These are phyloP conservation scores for Tenthredo notha DNA, from an alignment of 2,888 invertebrate species.

Conservation along the genomic window DNA sequence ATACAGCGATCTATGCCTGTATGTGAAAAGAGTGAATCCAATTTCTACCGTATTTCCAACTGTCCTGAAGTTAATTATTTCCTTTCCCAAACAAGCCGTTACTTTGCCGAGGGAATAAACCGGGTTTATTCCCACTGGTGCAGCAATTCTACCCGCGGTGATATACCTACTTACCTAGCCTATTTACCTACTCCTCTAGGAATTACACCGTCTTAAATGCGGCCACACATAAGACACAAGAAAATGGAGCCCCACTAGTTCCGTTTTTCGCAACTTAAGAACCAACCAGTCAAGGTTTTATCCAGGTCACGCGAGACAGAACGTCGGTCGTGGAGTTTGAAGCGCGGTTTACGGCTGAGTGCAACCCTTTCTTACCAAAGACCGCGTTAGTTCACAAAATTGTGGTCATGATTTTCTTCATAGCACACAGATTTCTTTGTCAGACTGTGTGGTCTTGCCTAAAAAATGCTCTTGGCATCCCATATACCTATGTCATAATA, in stretches of 20 bases:
- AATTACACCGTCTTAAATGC: constrained; percentile 24
- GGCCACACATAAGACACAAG: not conserved
- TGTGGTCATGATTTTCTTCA: constrained; percentile 26
- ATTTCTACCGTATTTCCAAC: constrained; percentile 5
- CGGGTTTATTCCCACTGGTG: constrained; percentile 19
- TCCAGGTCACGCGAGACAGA: constrained; percentile 18
- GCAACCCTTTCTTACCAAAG: constrained; percentile 13
- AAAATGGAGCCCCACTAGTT: not conserved
- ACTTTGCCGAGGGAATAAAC: constrained; percentile 18
- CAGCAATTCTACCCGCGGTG: constrained; percentile 12
- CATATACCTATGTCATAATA: not conserved
- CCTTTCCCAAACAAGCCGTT: not conserved
- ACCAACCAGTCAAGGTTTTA: not conserved
- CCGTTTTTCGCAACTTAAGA: constrained; percentile 29
- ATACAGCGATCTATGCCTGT: not conserved
- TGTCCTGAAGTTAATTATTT: constrained; percentile 29
- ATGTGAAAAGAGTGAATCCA: constrained; percentile 19
- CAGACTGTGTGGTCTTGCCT: not conserved
- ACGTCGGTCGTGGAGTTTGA: constrained; percentile 32
- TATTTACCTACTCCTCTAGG: constrained; percentile 25
- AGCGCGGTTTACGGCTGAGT: constrained; percentile 29
- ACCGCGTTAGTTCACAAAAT: not conserved
- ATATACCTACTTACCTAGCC: constrained; percentile 10
- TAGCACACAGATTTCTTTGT: constrained; percentile 19
- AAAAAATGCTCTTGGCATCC: not conserved